Evolutionary conservation across 2,888 invertebrate species (phyloP).

Genomic region (Synanthedon vespiformis): DNA sequence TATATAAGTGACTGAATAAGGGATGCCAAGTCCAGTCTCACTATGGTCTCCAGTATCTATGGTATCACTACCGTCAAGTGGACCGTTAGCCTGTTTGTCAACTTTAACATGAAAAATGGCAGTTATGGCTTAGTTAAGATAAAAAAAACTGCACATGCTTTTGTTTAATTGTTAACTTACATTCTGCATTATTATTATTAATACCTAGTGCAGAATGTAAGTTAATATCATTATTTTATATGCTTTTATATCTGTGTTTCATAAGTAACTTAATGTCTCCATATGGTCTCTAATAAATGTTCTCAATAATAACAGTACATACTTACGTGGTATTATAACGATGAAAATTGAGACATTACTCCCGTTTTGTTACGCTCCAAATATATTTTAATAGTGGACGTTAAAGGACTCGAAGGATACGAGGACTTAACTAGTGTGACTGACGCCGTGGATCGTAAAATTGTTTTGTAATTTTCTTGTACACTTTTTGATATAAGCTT

Average conservation of each 20-base stretch:
- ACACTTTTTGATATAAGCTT: conserved; percentile 22
- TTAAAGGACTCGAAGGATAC: background rate
- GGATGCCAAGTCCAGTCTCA: background rate
- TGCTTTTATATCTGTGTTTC: too few relatives aligned
- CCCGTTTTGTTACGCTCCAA: conserved; percentile 28
- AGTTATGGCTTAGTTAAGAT: too few relatives aligned
- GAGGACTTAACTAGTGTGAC: background rate
- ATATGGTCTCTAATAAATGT: too few relatives aligned
- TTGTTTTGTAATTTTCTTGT: background rate
- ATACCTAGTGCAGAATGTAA: too few relatives aligned
- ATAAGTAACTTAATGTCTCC: too few relatives aligned
- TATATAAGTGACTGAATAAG: too few relatives aligned
- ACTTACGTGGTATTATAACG: conserved; percentile 5
- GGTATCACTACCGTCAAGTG: background rate
- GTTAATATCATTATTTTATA: too few relatives aligned
- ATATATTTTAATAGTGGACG: conserved; percentile 11
- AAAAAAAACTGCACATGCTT: too few relatives aligned
- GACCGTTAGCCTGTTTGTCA: background rate
- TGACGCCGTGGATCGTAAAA: background rate
- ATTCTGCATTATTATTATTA: too few relatives aligned
- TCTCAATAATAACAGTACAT: too few relatives aligned
- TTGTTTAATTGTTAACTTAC: too few relatives aligned
- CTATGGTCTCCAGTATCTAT: background rate
- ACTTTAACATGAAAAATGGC: background rate
- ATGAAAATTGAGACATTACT: conserved; percentile 43